Conservation (phyloP, 2,888 invertebrate genomes). For the Pyrgus malvae region DNA sequence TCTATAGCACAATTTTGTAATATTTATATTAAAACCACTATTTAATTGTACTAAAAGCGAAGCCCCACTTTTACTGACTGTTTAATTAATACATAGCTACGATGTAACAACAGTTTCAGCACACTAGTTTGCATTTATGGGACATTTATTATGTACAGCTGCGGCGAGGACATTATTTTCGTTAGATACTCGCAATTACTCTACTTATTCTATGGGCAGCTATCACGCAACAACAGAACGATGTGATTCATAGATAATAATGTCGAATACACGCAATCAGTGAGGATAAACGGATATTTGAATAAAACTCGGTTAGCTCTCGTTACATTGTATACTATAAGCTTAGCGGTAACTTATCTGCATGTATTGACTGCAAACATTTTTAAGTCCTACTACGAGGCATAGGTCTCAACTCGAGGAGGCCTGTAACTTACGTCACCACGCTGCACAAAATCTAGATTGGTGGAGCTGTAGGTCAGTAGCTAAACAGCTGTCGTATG, state of each 20-base stretch:
- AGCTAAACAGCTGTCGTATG: no score
- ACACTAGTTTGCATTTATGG: constrained; percentile 21
- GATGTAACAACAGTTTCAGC: constrained; percentile 16
- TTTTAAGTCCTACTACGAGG: no score
- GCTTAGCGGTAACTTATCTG: no score
- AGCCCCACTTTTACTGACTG: background rate
- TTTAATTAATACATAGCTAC: constrained; percentile 2
- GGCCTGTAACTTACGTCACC: no score
- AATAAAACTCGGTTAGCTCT: background rate
- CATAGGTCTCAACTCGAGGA: no score
- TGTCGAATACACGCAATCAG: constrained; percentile 23
- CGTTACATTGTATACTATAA: background rate
- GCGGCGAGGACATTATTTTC: constrained; percentile 34
- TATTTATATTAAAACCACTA: no score
- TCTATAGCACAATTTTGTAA: no score
- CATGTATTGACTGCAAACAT: no score
- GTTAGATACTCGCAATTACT: constrained; percentile 36
- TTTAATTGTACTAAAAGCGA: background rate
- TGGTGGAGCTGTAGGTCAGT: no score
- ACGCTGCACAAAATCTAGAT: no score
- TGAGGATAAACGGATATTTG: constrained; percentile 6
- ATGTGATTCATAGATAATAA: constrained; percentile 36
- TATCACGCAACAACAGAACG: constrained; percentile 42
- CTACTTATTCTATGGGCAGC: constrained; percentile 35
- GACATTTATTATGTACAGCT: constrained; percentile 26